Percentiles rank a stretch among this genome's conserved stretches.
Conservation (phyloP, 2,888 invertebrate genomes). For the Metellina segmentata region DNA sequence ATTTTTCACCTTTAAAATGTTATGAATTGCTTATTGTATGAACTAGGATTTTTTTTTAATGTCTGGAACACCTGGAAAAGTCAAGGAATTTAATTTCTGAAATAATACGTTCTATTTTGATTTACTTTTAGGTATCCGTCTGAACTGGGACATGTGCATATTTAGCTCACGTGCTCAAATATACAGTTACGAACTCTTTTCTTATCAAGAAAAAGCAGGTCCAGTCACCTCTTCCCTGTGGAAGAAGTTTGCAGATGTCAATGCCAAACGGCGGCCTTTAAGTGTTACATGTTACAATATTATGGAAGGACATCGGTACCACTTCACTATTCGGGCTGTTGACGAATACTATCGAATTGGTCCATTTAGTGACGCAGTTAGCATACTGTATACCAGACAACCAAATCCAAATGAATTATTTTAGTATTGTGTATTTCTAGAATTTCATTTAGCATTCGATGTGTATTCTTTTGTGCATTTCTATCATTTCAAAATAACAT, state of each 20-base stretch:
- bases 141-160: slow-evolving; percentile 92
- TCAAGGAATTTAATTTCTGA: too few relatives aligned
- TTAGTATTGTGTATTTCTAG: too few relatives aligned
- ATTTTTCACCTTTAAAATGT: too few relatives aligned
- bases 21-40: too few relatives aligned
- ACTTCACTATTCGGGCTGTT: slow-evolving; percentile 95
- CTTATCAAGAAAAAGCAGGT: slow-evolving; percentile 90
- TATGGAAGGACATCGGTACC: slow-evolving; percentile 93
- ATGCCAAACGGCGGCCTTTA: slow-evolving; percentile 95
- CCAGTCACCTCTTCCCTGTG: slow-evolving; percentile 86
- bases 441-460: too few relatives aligned
- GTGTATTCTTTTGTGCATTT: too few relatives aligned
- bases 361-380: slow-evolving; percentile 88
- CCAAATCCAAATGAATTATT: not conserved
- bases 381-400: slow-evolving; percentile 36
- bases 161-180: slow-evolving; percentile 83
- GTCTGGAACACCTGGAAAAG: too few relatives aligned
- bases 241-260: slow-evolving; percentile 97
- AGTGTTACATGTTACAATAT: slow-evolving; percentile 96
- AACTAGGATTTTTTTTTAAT: too few relatives aligned
- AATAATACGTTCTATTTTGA: too few relatives aligned
- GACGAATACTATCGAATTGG: slow-evolving; percentile 91
- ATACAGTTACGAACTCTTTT: slow-evolving; percentile 93
- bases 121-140: slow-evolving; percentile 86
- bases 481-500: too few relatives aligned